Percentiles rank a stretch among this genome's conserved stretches.
These are phyloP conservation scores for Phallusia fumigata DNA, from an alignment of 23 tunicate species.

Conservation along the genomic window DNA sequence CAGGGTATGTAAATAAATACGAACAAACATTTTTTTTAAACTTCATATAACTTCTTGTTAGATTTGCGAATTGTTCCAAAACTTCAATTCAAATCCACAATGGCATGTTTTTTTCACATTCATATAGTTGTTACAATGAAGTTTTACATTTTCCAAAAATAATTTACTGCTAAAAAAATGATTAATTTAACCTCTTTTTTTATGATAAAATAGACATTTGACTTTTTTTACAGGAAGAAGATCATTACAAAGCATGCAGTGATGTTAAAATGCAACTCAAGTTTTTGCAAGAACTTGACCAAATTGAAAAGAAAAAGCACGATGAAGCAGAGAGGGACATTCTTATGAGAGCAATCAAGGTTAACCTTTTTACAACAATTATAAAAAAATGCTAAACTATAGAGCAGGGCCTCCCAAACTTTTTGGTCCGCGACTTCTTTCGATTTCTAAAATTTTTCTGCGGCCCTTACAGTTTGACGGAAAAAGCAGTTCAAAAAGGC, in stretches of 20 bases:
- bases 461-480: too few relatives aligned
- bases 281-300: constrained; percentile 79
- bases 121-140: too few relatives aligned
- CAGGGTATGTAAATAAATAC: constrained; percentile 27
- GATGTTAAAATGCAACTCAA: constrained; percentile 90
- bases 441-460: too few relatives aligned
- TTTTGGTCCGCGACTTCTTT: too few relatives aligned
- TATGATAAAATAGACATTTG: background rate
- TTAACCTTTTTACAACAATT: too few relatives aligned
- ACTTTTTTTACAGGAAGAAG: constrained; percentile 67
- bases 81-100: background rate
- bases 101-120: background rate
- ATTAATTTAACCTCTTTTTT: background rate
- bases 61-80: background rate
- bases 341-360: constrained; percentile 94
- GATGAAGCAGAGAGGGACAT: constrained; percentile 82
- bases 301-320: constrained; percentile 87
- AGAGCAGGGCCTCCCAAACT: too few relatives aligned
- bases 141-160: too few relatives aligned
- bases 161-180: too few relatives aligned
- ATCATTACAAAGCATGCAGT: constrained; percentile 68
- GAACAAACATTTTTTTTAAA: background rate
- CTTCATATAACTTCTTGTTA: too few relatives aligned
- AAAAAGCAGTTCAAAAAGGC: too few relatives aligned
- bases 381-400: too few relatives aligned